Evolutionary conservation across 2,797 vertebrate genomes (phyloP).

Genomic region (Leptodactylus fallax): DNA sequence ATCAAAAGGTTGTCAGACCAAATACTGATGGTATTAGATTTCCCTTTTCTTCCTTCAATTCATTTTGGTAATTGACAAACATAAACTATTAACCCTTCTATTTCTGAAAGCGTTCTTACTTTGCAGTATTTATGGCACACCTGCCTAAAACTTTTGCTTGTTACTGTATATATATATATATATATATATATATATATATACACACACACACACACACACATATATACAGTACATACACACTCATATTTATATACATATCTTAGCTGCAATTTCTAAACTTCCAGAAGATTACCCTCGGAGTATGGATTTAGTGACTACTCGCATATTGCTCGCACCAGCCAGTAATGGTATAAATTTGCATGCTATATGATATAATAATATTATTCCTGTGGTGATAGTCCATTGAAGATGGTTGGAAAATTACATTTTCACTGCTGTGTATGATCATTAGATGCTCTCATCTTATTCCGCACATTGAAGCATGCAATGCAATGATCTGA

Average conservation of each 20-base stretch:
- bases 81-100: no score
- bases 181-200: neutral
- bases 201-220: neutral
- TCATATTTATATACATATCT: neutral
- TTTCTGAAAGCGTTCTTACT: no score
- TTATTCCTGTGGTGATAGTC: constrained; percentile 22
- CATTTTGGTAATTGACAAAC: no score
- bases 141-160: no score
- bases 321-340: neutral
- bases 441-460: constrained; percentile 16
- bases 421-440: constrained; percentile 23
- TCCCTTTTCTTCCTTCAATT: no score
- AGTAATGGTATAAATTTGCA: constrained; percentile 59
- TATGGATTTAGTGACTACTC: neutral
- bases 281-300: constrained; percentile 4
- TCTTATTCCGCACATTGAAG: constrained; percentile 17
- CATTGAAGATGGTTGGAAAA: constrained; percentile 14
- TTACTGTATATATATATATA: neutral
- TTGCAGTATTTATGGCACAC: no score
- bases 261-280: neutral
- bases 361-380: constrained; percentile 22
- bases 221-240: neutral
- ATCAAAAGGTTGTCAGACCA: no score
- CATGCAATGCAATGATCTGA: neutral
- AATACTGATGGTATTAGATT: no score